A percentile compares a stretch with the other conserved stretches of the same genome.
These are phyloP conservation scores for Carollia perspicillata DNA, from an alignment of 2,113 vertebrate species.

Conservation along the genomic window DNA sequence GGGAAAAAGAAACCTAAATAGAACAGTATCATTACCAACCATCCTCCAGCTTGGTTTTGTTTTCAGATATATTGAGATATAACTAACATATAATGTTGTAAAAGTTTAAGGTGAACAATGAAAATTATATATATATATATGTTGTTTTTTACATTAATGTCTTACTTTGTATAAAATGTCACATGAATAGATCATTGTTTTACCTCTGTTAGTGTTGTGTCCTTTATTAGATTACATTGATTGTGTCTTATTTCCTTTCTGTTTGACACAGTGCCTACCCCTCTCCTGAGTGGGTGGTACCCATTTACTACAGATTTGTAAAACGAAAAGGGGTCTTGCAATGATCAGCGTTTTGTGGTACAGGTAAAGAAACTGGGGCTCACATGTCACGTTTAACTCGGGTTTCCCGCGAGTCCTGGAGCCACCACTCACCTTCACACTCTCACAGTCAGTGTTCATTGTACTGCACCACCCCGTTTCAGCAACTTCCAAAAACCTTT, in stretches of 20 bases:
- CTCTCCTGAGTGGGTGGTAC: neutral
- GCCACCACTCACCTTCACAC: fast-evolving
- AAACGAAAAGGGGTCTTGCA: neutral
- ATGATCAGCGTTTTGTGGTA: neutral
- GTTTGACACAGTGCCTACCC: neutral
- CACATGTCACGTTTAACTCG: neutral
- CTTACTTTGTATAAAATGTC: neutral
- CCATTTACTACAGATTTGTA: neutral
- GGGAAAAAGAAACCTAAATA: neutral
- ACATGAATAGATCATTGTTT: neutral
- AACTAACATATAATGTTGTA: neutral
- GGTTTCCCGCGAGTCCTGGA: neutral
- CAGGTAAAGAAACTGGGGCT: neutral
- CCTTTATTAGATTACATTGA: neutral
- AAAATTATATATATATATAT: neutral
- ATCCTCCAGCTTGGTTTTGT: neutral
- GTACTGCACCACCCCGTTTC: fast-evolving
- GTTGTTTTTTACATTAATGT: neutral
- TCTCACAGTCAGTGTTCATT: neutral
- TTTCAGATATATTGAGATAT: neutral
- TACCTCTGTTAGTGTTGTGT: neutral
- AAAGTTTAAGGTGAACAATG: neutral
- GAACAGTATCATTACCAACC: neutral
- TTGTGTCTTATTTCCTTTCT: neutral
- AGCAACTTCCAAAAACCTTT: neutral